phyloP scores from a whole-genome alignment of 2,113 vertebrate genomes.

The Boleophthalmus pectinirostris region DNA sequence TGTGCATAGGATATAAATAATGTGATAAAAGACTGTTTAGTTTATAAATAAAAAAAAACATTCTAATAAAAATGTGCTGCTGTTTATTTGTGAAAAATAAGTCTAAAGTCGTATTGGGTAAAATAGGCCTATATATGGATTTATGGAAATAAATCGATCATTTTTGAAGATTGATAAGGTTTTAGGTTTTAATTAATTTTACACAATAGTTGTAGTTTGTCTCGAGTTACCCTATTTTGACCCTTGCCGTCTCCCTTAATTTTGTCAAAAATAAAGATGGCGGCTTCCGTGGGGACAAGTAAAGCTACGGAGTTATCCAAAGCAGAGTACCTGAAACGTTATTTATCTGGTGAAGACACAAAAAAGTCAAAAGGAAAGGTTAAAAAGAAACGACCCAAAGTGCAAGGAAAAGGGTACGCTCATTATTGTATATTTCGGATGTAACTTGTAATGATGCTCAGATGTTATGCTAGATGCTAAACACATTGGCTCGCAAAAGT shows the following conservation, averaged over 20 bases:
- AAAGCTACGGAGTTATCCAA: conserved; percentile 67
- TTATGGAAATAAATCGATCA: no score
- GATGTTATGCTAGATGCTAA: conserved; percentile 16
- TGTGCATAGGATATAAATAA: background rate
- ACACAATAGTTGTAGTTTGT: background rate
- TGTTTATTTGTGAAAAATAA: background rate
- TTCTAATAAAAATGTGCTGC: background rate
- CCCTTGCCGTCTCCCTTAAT: conserved; percentile 47
- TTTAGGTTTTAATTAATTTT: background rate
- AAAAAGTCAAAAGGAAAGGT: conserved; percentile 67
- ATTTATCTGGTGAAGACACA: conserved; percentile 67
- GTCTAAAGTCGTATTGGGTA: no score
- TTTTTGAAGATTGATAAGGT: no score
- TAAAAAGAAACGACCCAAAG: conserved; percentile 71
- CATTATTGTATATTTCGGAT: fast-evolving
- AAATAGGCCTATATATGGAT: no score
- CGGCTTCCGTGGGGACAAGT: conserved; percentile 46
- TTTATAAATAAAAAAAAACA: background rate
- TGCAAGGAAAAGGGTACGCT: conserved; percentile 67
- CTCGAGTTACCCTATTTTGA: conserved; percentile 15
- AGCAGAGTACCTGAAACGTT: conserved; percentile 80
- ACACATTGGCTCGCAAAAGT: background rate
- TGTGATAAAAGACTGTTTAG: background rate
- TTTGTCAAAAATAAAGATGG: conserved; percentile 63
- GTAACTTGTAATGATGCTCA: background rate